Conservation (phyloP, 2,888 invertebrate species). For the Erebia aethiops region DNA sequence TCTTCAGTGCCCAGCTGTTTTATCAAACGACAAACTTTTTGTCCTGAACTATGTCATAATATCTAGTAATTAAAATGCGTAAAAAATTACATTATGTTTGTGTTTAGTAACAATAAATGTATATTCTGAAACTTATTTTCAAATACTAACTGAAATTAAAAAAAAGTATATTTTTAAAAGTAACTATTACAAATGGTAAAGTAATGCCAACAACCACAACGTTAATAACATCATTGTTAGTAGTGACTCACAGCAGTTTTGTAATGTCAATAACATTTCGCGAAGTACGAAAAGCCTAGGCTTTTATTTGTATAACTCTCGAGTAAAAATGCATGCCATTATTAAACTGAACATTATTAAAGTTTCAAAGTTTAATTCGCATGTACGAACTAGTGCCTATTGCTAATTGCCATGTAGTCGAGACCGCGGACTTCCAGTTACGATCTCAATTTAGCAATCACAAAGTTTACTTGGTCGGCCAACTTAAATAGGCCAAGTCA, state of each 20-base stretch:
- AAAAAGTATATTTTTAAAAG: too few relatives aligned
- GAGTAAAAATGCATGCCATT: constrained; percentile 28
- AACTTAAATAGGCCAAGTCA: constrained; percentile 44
- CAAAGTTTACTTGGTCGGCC: constrained; percentile 42
- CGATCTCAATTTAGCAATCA: constrained; percentile 46
- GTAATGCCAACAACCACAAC: constrained; percentile 31
- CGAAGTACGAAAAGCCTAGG: constrained; percentile 21
- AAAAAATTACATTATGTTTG: neutral
- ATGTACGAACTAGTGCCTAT: constrained; percentile 39
- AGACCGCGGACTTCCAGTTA: constrained; percentile 43
- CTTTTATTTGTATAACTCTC: constrained; percentile 30
- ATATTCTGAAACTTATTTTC: neutral
- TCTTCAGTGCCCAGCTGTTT: too few relatives aligned
- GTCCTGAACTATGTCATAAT: neutral
- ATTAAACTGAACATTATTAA: constrained; percentile 31
- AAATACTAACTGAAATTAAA: too few relatives aligned
- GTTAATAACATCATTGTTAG: constrained; percentile 37
- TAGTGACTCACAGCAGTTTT: constrained; percentile 33
- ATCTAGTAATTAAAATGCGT: neutral
- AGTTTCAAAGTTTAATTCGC: constrained; percentile 36
- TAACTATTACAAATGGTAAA: constrained; percentile 3
- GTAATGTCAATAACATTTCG: constrained; percentile 36
- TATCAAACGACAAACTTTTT: too few relatives aligned
- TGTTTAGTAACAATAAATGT: too few relatives aligned
- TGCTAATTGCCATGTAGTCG: constrained; percentile 42